Base-by-base conservation (phyloP, 2,113 vertebrate genomes). In the Machaerirhynchus nigripectus region DNA sequence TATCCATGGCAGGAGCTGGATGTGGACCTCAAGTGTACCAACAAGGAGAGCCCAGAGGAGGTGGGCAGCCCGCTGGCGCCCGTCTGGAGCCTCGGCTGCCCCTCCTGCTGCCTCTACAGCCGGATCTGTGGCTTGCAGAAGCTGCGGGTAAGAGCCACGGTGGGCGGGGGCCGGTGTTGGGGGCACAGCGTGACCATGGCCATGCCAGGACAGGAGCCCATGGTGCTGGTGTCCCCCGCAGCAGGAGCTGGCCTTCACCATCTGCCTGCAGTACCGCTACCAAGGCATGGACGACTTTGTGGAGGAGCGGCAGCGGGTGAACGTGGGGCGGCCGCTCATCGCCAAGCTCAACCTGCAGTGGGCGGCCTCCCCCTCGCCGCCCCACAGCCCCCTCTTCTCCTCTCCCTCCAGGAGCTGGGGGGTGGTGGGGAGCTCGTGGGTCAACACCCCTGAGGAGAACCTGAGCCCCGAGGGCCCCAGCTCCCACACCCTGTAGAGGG, bases 341-440 rank as follows among this genome's bases (percentile, higher is more conserved):
- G 98, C 99, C 90, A 99, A 99, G 95, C 99, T 99, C 84, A 98
- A 98, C 88, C 98, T 99, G 78, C 90, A 97, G 22, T 94, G 31
- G 15, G 79, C 2, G 0, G 56, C 27, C 31, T 35, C 92, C 65
- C 46, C 17, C 47, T 81, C 42, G 2, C 93, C 6, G 0, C 87
- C 40, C 37, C 42, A 22, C 61, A 96, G 64, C 91, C 91, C 68
- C 85, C 83, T 39, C 50, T 90, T 27, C 84, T 39, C 69, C 37
- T 77, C 91, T 5, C 44, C 93, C 22, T 23, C 60, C 0, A 59
- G 31, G 63, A 68, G 42, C 67, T 90, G 67, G 76, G 87, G 44
- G 22, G 21, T 24, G 2, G 20, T 3, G 2, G 87, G 94, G 57
- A 81, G 52, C 46, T 95, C 28, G 35, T 96, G 88, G 68, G 56